Evolutionary conservation across 2,888 invertebrate genomes (phyloP).

Genomic region (Troides helena): DNA sequence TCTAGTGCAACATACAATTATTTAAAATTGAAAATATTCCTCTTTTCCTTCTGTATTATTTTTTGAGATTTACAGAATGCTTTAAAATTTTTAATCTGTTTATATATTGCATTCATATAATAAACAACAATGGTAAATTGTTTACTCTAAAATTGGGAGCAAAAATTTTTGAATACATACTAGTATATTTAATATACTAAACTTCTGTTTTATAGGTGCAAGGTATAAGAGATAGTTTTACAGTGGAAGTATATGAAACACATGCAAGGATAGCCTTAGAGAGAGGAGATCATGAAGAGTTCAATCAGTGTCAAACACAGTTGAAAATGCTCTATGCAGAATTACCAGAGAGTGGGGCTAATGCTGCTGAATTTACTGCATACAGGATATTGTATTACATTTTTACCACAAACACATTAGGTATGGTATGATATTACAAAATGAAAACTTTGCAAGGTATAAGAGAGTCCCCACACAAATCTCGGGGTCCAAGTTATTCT

Average conservation of each 20-base stretch:
- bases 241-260: constrained; percentile 99
- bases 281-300: constrained; percentile 99
- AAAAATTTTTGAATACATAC: not conserved
- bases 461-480: too few relatives aligned
- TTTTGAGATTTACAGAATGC: too few relatives aligned
- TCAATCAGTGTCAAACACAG: constrained; percentile 99
- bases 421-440: constrained; percentile 68
- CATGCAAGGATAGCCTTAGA: constrained; percentile 98
- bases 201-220: constrained; percentile 85
- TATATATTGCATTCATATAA: too few relatives aligned
- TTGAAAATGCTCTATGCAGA: constrained; percentile 95
- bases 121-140: too few relatives aligned
- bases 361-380: constrained; percentile 95
- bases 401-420: constrained; percentile 97
- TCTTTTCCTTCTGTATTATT: too few relatives aligned
- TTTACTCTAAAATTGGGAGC: too few relatives aligned
- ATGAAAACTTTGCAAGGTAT: too few relatives aligned
- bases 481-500: too few relatives aligned
- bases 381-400: constrained; percentile 98
- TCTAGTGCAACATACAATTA: too few relatives aligned
- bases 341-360: constrained; percentile 83
- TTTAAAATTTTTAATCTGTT: too few relatives aligned
- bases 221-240: constrained; percentile 95
- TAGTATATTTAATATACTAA: constrained; percentile 4
- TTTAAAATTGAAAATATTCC: too few relatives aligned